Percentiles rank a stretch among this genome's conserved stretches.
Evolutionary conservation across 2,113 vertebrate species (phyloP).

Genomic region (Mus pahari): DNA sequence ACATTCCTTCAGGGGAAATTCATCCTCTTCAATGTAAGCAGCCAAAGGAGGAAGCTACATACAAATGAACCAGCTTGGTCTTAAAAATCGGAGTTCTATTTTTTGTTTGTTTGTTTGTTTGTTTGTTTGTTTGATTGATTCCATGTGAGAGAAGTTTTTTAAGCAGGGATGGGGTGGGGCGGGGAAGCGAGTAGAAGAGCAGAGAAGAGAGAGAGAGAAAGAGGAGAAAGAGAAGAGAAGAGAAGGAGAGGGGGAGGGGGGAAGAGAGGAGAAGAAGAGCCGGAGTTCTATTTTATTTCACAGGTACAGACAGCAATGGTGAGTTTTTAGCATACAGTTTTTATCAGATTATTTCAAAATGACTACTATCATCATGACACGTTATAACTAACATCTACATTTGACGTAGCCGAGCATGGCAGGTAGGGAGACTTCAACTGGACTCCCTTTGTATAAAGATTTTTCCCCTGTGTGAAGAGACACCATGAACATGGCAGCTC

Average conservation of each 20-base stretch:
- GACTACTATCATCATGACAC: background rate
- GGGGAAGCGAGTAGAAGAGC: too few species aligned
- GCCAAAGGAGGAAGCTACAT: background rate
- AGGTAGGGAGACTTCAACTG: background rate
- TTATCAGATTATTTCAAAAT: conserved; percentile 7
- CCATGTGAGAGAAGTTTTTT: too few species aligned
- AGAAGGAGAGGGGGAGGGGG: too few species aligned
- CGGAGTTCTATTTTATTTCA: background rate
- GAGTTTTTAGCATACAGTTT: background rate
- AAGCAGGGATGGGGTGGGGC: too few species aligned
- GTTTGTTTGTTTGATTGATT: too few species aligned
- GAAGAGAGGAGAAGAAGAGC: too few species aligned
- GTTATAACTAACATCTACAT: conserved; percentile 31
- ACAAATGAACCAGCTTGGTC: background rate
- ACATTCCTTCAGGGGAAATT: background rate
- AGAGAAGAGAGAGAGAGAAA: too few species aligned
- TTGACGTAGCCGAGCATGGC: background rate
- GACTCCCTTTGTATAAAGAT: background rate
- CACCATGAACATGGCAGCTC: too few species aligned
- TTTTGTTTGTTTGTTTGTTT: too few species aligned
- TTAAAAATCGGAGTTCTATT: conserved; percentile 11
- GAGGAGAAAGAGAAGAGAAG: too few species aligned
- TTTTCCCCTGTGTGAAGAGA: background rate
- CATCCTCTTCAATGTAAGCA: background rate
- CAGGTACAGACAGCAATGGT: background rate